Percentiles rank a stretch among this genome's conserved stretches.
These are phyloP conservation scores for Gorsachius goisagi DNA, from an alignment of 2,113 vertebrate species.

Conservation along the genomic window DNA sequence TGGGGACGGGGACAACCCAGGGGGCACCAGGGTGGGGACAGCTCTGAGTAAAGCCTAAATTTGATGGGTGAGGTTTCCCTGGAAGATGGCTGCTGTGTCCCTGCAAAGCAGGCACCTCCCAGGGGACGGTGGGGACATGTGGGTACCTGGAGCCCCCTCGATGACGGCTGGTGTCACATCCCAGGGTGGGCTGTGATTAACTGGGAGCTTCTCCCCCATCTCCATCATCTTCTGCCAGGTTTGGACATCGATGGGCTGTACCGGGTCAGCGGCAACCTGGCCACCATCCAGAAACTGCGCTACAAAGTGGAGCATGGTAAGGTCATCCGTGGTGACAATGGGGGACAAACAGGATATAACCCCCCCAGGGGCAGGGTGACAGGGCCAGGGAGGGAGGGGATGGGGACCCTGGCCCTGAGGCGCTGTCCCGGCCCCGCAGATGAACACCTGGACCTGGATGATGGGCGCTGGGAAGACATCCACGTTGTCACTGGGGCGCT, in stretches of 20 bases:
- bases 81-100: background rate
- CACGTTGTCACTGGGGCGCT: conserved; percentile 92
- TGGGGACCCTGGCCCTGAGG: accelerated
- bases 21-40: accelerated
- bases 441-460: conserved; percentile 88
- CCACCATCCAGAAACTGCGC: conserved; percentile 92
- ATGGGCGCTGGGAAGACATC: conserved; percentile 90
- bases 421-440: conserved; percentile 56
- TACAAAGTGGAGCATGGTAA: conserved; percentile 92
- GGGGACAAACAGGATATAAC: background rate
- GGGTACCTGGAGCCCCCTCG: accelerated
- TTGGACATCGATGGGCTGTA: conserved; percentile 92
- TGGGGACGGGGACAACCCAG: accelerated
- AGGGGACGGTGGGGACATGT: background rate
- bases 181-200: background rate
- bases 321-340: accelerated
- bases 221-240: conserved; percentile 60
- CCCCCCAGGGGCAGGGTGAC: background rate
- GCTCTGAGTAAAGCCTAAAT: background rate
- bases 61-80: background rate
- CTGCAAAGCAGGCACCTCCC: background rate
- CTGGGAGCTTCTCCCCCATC: background rate
- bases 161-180: background rate
- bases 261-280: conserved; percentile 92
- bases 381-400: background rate